Percentiles rank a stretch among this genome's conserved stretches.
Evolutionary conservation across 1,140 invertebrate genomes (phyloP).

Genomic region (Odontomachus brunneus): DNA sequence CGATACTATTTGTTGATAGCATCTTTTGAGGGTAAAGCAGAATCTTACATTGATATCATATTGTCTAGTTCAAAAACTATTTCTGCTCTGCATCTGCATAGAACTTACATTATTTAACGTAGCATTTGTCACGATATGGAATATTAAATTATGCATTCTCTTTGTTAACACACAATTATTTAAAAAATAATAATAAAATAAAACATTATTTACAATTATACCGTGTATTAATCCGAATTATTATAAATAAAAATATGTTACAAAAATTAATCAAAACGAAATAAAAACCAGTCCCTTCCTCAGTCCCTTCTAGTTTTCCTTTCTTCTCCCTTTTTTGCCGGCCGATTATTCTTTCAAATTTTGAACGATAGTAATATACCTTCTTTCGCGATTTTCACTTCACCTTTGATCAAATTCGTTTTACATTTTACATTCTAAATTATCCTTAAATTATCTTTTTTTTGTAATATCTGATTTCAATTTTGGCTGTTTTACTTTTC

Average conservation of each 20-base stretch:
- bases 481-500: background rate
- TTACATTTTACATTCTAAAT: background rate
- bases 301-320: background rate
- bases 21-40: slow-evolving; percentile 60
- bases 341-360: slow-evolving; percentile 1
- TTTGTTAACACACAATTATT: too few relatives aligned
- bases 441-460: background rate
- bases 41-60: background rate
- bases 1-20: slow-evolving; percentile 38
- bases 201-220: background rate
- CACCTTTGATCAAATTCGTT: background rate
- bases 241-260: background rate
- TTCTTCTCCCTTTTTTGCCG: background rate
- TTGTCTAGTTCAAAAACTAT: background rate
- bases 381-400: too few relatives aligned
- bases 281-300: background rate
- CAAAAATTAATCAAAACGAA: background rate
- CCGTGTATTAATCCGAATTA: background rate
- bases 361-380: too few relatives aligned
- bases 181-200: background rate
- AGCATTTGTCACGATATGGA: too few relatives aligned
- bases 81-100: background rate
- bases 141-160: too few relatives aligned
- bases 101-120: background rate
- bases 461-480: too few relatives aligned